These are phyloP conservation scores for Vireo altiloquus DNA, from an alignment of 2,113 vertebrate species.

Conservation along the genomic window DNA sequence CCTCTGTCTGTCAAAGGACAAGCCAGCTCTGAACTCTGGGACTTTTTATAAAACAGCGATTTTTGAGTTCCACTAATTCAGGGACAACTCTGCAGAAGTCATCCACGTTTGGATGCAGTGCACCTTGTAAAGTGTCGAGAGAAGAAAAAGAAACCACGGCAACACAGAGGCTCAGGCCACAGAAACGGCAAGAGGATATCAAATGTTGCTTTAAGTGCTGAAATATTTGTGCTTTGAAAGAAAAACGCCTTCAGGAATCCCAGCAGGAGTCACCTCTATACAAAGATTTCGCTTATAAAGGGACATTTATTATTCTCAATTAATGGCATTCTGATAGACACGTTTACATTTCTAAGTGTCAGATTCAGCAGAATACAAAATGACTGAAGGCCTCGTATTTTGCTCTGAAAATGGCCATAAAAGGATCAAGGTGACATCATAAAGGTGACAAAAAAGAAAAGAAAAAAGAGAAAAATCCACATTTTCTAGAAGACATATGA, in stretches of 20 bases:
- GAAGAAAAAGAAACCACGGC: neutral
- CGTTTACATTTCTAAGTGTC: conserved; percentile 44
- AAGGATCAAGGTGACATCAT: too few relatives aligned
- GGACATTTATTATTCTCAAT: conserved; percentile 55
- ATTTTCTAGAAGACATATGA: neutral
- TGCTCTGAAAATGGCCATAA: neutral
- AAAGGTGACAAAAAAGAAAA: neutral
- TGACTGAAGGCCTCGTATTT: neutral
- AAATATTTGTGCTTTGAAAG: conserved; percentile 55
- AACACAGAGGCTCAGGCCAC: neutral
- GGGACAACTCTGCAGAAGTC: neutral
- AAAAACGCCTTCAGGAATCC: conserved; percentile 53
- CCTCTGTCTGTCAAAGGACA: neutral
- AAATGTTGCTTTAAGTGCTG: conserved; percentile 45
- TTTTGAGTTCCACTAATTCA: neutral
- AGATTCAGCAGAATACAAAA: conserved; percentile 22
- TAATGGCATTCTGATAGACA: conserved; percentile 48
- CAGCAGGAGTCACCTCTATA: conserved; percentile 46
- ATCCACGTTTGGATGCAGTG: neutral
- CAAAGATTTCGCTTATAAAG: conserved; percentile 47
- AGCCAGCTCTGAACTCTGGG: neutral
- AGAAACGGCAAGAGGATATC: neutral
- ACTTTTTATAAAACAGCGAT: neutral
- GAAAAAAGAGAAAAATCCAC: neutral
- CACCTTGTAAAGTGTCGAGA: neutral